phyloP scores from a whole-genome alignment of 2,797 vertebrate genomes.

The Xenentodon cancila region DNA sequence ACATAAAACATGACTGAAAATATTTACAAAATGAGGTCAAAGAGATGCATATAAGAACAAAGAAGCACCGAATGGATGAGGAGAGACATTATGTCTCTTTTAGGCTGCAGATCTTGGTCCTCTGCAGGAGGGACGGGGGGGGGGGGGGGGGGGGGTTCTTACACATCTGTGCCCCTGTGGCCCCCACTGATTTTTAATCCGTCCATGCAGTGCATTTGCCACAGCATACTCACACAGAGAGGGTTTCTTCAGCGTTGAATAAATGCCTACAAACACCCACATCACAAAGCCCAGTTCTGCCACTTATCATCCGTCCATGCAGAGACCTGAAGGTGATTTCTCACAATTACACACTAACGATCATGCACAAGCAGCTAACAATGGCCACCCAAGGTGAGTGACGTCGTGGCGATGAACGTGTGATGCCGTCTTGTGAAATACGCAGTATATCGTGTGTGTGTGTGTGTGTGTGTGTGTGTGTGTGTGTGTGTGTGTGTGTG shows the following conservation, averaged over 20 bases:
- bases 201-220: not conserved
- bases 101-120: not conserved
- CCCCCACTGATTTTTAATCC: not conserved
- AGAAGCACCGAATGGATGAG: not conserved
- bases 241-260: not conserved
- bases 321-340: constrained; percentile 11
- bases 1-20: too few species aligned
- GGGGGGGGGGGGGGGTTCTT: not conserved
- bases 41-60: not conserved
- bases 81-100: not conserved
- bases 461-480: constrained; percentile 3
- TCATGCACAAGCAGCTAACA: constrained; percentile 7
- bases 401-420: constrained; percentile 36
- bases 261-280: constrained; percentile 14
- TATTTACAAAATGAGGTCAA: not conserved
- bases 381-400: constrained; percentile 46
- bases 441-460: constrained; percentile 3
- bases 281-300: not conserved
- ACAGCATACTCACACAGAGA: not conserved
- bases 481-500: constrained; percentile 3
- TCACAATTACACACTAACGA: constrained; percentile 1
- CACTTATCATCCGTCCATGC: not conserved
- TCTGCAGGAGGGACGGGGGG: not conserved
- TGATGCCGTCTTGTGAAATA: constrained; percentile 34
- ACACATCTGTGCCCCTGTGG: too few species aligned